Percentiles rank a stretch among this genome's conserved stretches.
Evolutionary conservation across 2,797 vertebrate species (phyloP).

Genomic region (Sebastes matsubarae): DNA sequence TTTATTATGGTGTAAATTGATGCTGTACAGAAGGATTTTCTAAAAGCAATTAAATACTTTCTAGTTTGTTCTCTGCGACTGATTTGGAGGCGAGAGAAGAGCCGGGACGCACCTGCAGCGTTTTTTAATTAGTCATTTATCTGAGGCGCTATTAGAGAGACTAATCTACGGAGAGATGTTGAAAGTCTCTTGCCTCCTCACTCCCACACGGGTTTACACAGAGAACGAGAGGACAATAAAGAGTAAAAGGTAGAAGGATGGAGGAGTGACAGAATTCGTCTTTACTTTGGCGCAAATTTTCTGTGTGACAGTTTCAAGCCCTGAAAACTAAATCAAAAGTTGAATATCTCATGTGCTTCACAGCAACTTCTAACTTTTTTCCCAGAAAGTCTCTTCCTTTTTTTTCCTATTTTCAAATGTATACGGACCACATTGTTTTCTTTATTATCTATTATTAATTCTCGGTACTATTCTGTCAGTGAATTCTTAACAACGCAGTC

Average conservation of each 20-base stretch:
- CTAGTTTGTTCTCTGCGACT: slow-evolving; percentile 14
- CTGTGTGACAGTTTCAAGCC: slow-evolving; percentile 12
- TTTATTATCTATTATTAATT: neutral
- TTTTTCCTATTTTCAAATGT: neutral
- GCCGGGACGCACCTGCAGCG: slow-evolving; percentile 43
- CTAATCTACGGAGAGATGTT: slow-evolving; percentile 26
- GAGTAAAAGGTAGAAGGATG: neutral
- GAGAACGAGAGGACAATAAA: slow-evolving; percentile 5
- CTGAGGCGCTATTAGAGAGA: slow-evolving; percentile 19
- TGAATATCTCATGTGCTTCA: neutral
- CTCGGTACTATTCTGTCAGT: neutral
- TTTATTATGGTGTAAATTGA: slow-evolving; percentile 2
- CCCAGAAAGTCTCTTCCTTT: neutral
- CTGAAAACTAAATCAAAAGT: neutral
- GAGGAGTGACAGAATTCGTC: neutral
- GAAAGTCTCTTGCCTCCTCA: slow-evolving; percentile 1
- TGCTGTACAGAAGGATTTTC: neutral
- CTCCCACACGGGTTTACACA: slow-evolving; percentile 5
- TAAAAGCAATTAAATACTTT: slow-evolving; percentile 38
- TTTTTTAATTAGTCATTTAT: slow-evolving; percentile 57
- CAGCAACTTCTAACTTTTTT: neutral
- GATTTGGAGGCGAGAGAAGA: slow-evolving; percentile 18
- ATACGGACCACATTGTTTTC: neutral
- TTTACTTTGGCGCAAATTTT: neutral
- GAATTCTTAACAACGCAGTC: neutral